A percentile compares a stretch with the other conserved stretches of the same genome.
phyloP scores from a whole-genome alignment of 2,113 vertebrate species.

The Gorsachius goisagi region DNA sequence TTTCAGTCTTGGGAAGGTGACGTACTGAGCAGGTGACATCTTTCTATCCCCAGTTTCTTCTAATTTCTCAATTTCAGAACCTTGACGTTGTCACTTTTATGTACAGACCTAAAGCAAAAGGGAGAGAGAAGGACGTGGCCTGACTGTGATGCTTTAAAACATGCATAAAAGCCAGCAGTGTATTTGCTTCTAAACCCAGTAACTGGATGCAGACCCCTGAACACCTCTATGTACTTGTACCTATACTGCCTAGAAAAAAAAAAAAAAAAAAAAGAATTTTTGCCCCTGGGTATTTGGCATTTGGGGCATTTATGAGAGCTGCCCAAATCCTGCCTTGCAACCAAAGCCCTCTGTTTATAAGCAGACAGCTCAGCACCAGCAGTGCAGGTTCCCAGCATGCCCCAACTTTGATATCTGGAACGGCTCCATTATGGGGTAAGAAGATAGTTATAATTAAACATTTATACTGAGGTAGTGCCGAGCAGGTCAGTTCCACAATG shows the following conservation, averaged over 20 bases:
- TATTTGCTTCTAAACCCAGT: background rate
- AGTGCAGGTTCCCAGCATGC: slow-evolving; percentile 33
- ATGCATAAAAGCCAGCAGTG: background rate
- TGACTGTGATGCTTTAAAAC: background rate
- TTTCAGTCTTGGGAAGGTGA: background rate
- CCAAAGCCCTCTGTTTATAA: background rate
- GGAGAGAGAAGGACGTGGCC: background rate
- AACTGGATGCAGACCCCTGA: background rate
- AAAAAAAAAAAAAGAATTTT: background rate
- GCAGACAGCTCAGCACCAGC: background rate
- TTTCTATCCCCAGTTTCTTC: background rate
- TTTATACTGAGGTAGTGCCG: slow-evolving; percentile 37
- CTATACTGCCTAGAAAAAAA: background rate
- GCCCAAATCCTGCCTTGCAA: background rate
- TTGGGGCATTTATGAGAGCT: background rate
- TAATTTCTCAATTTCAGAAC: background rate
- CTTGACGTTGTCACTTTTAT: background rate
- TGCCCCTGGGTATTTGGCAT: background rate
- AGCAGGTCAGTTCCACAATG: slow-evolving; percentile 34
- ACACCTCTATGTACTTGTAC: background rate
- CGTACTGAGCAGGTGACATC: background rate
- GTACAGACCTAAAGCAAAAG: background rate
- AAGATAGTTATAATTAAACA: slow-evolving; percentile 64
- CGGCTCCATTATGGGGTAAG: slow-evolving; percentile 6
- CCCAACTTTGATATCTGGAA: background rate